A percentile compares a stretch with the other conserved stretches of the same genome.
These are phyloP conservation scores for Benthosema pterotum DNA, from an alignment of 2,797 vertebrate genomes.

Conservation along the genomic window DNA sequence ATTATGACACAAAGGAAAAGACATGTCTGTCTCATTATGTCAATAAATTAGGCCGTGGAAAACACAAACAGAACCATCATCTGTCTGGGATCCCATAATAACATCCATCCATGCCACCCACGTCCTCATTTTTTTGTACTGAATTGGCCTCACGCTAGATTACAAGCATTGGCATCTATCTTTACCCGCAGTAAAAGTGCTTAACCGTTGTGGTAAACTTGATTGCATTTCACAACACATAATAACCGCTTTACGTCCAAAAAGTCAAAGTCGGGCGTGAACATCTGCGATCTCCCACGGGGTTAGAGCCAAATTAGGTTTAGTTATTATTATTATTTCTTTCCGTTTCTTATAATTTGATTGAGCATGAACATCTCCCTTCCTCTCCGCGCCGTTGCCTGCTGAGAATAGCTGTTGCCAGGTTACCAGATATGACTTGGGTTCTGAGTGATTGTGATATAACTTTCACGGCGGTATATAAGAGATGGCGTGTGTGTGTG, in stretches of 20 bases:
- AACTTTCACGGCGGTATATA: constrained; percentile 16
- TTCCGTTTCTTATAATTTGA: constrained; percentile 28
- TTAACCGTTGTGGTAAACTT: constrained; percentile 7
- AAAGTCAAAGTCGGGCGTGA: constrained; percentile 24
- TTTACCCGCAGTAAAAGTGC: constrained; percentile 9
- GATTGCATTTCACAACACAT: constrained; percentile 4
- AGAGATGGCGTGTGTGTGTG: neutral
- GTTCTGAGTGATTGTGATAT: constrained; percentile 25
- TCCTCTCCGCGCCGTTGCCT: constrained; percentile 25
- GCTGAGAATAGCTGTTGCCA: constrained; percentile 52
- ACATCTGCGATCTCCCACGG: constrained; percentile 24
- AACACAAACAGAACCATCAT: constrained; percentile 22
- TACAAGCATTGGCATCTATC: constrained; percentile 9
- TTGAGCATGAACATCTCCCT: constrained; percentile 36
- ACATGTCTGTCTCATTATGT: constrained; percentile 10
- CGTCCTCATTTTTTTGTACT: constrained; percentile 30
- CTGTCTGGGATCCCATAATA: constrained; percentile 25
- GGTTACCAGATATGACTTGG: constrained; percentile 40
- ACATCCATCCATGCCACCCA: constrained; percentile 1
- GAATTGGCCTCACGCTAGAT: constrained; percentile 25
- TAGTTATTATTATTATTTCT: constrained; percentile 9
- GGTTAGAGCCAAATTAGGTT: constrained; percentile 38
- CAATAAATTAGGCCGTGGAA: constrained; percentile 4
- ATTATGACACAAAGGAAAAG: constrained; percentile 4
- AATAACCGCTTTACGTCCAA: constrained; percentile 5